A percentile compares a stretch with the other conserved stretches of the same genome.
phyloP scores from a whole-genome alignment of 1,140 invertebrate species.

The Polypedilum vanderplanki region DNA sequence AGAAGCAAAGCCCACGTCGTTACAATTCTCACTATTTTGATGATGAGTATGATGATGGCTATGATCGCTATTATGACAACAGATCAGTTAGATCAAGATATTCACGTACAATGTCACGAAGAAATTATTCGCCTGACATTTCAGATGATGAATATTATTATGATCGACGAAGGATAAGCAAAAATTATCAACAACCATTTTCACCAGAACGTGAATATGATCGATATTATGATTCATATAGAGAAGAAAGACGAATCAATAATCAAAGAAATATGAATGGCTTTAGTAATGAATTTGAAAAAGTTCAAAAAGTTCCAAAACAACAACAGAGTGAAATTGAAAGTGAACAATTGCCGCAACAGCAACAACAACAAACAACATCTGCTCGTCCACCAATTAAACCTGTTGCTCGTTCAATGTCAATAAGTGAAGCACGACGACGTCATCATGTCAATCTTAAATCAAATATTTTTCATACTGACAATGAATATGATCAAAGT shows the following conservation, averaged over 20 bases:
- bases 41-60: constrained; percentile 6
- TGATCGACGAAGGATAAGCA: background rate
- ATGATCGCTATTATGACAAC: constrained; percentile 2
- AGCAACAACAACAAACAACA: background rate
- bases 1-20: background rate
- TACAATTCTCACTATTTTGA: constrained; percentile 8
- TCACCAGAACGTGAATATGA: background rate
- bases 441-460: constrained; percentile 24
- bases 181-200: background rate
- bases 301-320: background rate
- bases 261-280: background rate
- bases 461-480: constrained; percentile 29
- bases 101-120: background rate
- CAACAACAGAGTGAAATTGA: background rate
- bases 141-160: constrained; percentile 15
- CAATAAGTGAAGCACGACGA: constrained; percentile 29
- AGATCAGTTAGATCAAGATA: background rate
- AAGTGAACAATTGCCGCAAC: too few species aligned
- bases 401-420: constrained; percentile 5
- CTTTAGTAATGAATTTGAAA: background rate
- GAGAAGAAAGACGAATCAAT: background rate
- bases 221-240: background rate
- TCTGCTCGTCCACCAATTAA: background rate
- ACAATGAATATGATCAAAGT: background rate
- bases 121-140: background rate